These are phyloP conservation scores for Acromyrmex echinatior DNA, from an alignment of 1,140 invertebrate genomes.

Conservation along the genomic window DNA sequence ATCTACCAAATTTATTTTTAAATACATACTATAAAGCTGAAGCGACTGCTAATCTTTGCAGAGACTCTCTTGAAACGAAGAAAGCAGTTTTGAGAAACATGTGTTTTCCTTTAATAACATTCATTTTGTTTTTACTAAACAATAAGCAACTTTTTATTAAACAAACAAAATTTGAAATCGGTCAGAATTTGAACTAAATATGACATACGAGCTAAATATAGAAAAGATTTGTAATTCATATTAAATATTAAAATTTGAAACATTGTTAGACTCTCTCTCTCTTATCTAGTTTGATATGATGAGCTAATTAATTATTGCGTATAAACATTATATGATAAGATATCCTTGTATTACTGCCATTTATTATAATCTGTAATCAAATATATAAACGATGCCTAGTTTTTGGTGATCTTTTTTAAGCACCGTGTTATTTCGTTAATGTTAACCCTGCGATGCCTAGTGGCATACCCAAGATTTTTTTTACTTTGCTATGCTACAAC, in stretches of 20 bases:
- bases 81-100: not conserved
- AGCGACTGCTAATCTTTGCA: not conserved
- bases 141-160: not conserved
- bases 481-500: no score
- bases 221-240: conserved; percentile 6
- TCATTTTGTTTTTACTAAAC: not conserved
- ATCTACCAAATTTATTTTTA: conserved; percentile 12
- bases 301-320: conserved; percentile 9
- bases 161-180: not conserved
- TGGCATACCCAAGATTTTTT: no score
- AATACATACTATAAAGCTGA: not conserved
- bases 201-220: not conserved
- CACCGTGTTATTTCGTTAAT: not conserved
- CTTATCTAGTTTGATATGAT: conserved; percentile 15
- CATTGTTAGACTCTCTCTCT: not conserved
- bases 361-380: conserved; percentile 37
- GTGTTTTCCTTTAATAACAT: not conserved
- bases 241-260: not conserved
- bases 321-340: not conserved
- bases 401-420: not conserved
- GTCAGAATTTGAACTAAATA: not conserved
- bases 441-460: not conserved
- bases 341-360: conserved; percentile 25
- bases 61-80: not conserved
- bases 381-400: not conserved